A percentile compares a stretch with the other conserved stretches of the same genome.
Evolutionary conservation across 2,888 invertebrate genomes (phyloP).

Genomic region (Phalera bucephala): DNA sequence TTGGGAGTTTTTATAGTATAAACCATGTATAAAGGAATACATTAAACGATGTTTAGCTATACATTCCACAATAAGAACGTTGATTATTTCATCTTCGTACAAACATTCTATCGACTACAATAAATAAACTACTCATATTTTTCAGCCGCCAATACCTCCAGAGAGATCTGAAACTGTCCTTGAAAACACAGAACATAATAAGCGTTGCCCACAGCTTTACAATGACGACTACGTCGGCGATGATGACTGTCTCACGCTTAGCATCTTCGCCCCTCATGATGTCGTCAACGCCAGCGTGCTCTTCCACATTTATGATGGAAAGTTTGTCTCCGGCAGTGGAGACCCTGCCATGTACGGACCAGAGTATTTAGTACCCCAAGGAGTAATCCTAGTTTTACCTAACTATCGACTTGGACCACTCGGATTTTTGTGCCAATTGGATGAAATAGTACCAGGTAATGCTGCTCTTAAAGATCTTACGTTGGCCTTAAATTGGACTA

Average conservation of each 20-base stretch:
- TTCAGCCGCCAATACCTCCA: conserved; percentile 48
- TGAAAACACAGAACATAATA: conserved; percentile 37
- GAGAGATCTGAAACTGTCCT: conserved; percentile 25
- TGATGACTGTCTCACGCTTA: conserved; percentile 62
- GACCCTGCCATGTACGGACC: conserved; percentile 61
- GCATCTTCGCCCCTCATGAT: conserved; percentile 50
- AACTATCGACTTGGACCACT: conserved; percentile 68
- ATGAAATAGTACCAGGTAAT: conserved; percentile 61
- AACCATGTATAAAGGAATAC: too few relatives aligned
- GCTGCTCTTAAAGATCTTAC: conserved; percentile 65
- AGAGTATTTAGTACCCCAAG: conserved; percentile 50
- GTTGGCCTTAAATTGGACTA: conserved; percentile 61
- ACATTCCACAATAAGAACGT: too few relatives aligned
- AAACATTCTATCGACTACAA: too few relatives aligned
- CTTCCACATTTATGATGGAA: conserved; percentile 68
- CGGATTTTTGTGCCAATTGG: conserved; percentile 64
- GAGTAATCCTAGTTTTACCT: conserved; percentile 58
- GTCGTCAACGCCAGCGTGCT: conserved; percentile 47
- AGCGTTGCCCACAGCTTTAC: conserved; percentile 55
- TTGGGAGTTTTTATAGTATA: too few relatives aligned
- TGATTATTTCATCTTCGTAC: too few relatives aligned
- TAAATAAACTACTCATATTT: too few relatives aligned
- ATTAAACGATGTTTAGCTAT: too few relatives aligned
- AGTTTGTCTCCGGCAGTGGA: conserved; percentile 55
- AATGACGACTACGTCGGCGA: conserved; percentile 38